These are phyloP conservation scores for Pheosia tremula DNA, from an alignment of 2,888 invertebrate genomes.

Conservation along the genomic window DNA sequence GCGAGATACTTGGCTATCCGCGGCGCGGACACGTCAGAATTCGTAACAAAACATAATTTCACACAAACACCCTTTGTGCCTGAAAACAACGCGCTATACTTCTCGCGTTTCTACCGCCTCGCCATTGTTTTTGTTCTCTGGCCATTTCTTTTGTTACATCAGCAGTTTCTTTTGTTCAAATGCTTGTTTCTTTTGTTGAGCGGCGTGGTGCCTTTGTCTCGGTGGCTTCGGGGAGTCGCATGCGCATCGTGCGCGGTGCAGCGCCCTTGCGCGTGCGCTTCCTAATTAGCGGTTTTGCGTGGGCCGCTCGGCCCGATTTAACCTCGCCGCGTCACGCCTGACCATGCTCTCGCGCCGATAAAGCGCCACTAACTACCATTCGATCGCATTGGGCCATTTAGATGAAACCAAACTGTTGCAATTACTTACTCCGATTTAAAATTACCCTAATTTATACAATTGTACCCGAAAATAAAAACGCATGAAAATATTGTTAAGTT, in stretches of 20 bases:
- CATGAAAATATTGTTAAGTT: no score
- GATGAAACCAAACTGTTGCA: not conserved
- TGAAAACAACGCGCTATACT: slow-evolving; percentile 50
- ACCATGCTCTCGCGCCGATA: slow-evolving; percentile 42
- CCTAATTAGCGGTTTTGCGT: slow-evolving; percentile 77
- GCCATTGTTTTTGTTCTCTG: slow-evolving; percentile 61
- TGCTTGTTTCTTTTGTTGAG: slow-evolving; percentile 56
- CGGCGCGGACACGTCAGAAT: slow-evolving; percentile 48
- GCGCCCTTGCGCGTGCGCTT: slow-evolving; percentile 77
- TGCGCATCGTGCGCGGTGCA: slow-evolving; percentile 64
- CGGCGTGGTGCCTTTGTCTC: slow-evolving; percentile 57
- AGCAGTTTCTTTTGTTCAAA: slow-evolving; percentile 55
- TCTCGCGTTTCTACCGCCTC: slow-evolving; percentile 47
- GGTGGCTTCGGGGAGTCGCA: slow-evolving; percentile 39
- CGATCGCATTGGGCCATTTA: slow-evolving; percentile 25
- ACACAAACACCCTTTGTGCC: slow-evolving; percentile 66
- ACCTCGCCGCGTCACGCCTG: slow-evolving; percentile 68
- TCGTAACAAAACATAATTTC: slow-evolving; percentile 60
- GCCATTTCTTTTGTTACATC: slow-evolving; percentile 63
- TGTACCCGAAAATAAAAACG: no score
- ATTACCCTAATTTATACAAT: not conserved
- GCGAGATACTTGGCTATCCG: slow-evolving; percentile 28
- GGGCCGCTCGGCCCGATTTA: slow-evolving; percentile 71
- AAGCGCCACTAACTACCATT: slow-evolving; percentile 34
- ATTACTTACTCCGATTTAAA: not conserved